A percentile compares a stretch with the other conserved stretches of the same genome.
These are phyloP conservation scores for Agrochola lota DNA, from an alignment of 2,888 invertebrate species.

Conservation along the genomic window DNA sequence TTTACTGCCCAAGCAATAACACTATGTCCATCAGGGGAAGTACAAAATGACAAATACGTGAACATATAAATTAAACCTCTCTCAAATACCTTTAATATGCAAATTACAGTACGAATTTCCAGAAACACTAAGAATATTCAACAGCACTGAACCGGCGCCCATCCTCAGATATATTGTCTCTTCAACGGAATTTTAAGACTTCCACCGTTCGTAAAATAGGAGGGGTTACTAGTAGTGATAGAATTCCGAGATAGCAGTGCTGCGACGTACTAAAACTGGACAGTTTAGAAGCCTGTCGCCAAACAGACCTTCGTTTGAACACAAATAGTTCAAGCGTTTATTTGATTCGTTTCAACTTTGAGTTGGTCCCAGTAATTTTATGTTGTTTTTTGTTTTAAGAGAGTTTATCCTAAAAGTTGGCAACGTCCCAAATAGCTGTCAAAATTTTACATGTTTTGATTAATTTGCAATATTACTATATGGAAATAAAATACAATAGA, in stretches of 20 bases:
- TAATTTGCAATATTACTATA: too few species aligned
- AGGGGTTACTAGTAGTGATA: constrained; percentile 48
- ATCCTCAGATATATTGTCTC: constrained; percentile 46
- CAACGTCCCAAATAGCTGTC: too few species aligned
- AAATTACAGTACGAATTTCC: constrained; percentile 17
- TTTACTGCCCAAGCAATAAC: background rate
- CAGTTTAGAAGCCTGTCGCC: constrained; percentile 44
- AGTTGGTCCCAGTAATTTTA: background rate
- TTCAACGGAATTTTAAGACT: constrained; percentile 56
- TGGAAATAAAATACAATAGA: too few species aligned
- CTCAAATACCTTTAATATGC: constrained; percentile 9
- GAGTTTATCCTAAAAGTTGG: too few species aligned
- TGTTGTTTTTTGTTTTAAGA: background rate
- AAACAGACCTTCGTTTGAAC: constrained; percentile 20
- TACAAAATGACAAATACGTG: background rate
- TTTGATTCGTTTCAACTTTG: background rate
- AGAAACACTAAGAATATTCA: constrained; percentile 36
- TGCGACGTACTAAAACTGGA: constrained; percentile 44
- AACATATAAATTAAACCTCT: constrained; percentile 12
- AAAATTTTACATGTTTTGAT: too few species aligned
- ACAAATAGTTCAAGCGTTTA: constrained; percentile 27
- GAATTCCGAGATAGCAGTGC: constrained; percentile 55
- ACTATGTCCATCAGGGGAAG: background rate
- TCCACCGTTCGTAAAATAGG: constrained; percentile 52
- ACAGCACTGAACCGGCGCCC: constrained; percentile 22